Evolutionary conservation across 2,113 vertebrate species (phyloP).

Genomic region (Petroica traversi): DNA sequence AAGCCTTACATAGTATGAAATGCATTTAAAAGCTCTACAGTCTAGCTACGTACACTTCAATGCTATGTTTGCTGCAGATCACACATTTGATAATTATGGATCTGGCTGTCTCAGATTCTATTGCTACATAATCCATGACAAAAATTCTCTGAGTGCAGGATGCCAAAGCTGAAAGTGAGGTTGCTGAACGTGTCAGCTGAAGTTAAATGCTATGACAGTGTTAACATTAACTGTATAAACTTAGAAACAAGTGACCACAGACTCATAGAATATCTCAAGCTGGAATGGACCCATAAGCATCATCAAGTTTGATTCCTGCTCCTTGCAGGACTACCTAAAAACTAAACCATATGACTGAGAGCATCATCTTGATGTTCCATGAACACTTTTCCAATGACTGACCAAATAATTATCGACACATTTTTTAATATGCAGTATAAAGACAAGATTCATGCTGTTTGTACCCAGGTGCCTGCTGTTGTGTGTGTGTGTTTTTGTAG

Average conservation of each 20-base stretch:
- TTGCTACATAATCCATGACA: not conserved
- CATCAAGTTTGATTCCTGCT: not conserved
- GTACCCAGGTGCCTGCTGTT: slow-evolving; percentile 40
- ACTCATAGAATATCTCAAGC: not conserved
- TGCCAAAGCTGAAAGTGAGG: not conserved
- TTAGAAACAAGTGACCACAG: not conserved
- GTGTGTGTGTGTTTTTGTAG: not conserved
- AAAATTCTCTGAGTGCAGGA: not conserved
- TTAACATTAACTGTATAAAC: not conserved
- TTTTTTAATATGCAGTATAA: not conserved
- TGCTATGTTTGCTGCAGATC: not conserved
- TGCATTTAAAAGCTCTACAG: not conserved
- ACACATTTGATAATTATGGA: not conserved
- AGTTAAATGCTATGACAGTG: slow-evolving; percentile 7
- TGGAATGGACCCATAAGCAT: not conserved
- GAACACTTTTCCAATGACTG: not conserved
- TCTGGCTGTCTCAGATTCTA: not conserved
- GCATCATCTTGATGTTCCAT: not conserved
- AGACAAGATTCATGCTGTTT: slow-evolving; percentile 52
- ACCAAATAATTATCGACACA: not conserved
- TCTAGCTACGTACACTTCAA: not conserved
- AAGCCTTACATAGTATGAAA: not conserved
- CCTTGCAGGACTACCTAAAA: not conserved
- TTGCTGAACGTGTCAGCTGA: slow-evolving; percentile 1
- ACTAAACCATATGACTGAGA: not conserved